A percentile compares a stretch with the other conserved stretches of the same genome.
Conservation (phyloP, 2,113 vertebrate genomes). For the Microcebus jonahi region DNA sequence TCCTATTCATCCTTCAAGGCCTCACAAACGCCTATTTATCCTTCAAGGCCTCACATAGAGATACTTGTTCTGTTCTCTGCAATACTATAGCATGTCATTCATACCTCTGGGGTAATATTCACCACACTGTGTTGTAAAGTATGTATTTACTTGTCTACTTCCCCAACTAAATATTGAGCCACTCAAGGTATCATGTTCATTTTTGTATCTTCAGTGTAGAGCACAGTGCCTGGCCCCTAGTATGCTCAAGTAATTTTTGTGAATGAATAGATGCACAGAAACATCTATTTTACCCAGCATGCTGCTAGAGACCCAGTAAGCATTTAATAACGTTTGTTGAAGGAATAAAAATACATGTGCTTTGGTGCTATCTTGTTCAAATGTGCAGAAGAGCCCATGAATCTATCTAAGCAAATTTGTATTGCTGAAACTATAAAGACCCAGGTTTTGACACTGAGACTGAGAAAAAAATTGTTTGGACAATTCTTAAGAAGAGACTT, state of each 20-base stretch:
- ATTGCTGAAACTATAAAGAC: not conserved
- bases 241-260: constrained; percentile 25
- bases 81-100: constrained; percentile 35
- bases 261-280: not conserved
- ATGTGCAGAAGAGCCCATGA: not conserved
- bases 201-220: constrained; percentile 30
- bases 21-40: not conserved
- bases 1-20: constrained; percentile 3
- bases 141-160: constrained; percentile 31
- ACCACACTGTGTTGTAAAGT: constrained; percentile 38
- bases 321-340: constrained; percentile 8
- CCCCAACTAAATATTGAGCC: not conserved
- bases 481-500: constrained; percentile 23
- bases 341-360: constrained; percentile 1
- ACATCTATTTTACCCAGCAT: not conserved
- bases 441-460: not conserved
- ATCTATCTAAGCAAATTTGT: not conserved
- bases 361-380: constrained; percentile 33
- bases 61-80: not conserved
- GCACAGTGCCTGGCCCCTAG: not conserved
- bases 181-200: not conserved
- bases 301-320: not conserved
- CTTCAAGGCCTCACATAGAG: constrained; percentile 11
- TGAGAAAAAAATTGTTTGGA: constrained; percentile 18
- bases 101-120: not conserved